Evolutionary conservation across 1,140 invertebrate genomes (phyloP).

Genomic region (Lepidostoma basale): DNA sequence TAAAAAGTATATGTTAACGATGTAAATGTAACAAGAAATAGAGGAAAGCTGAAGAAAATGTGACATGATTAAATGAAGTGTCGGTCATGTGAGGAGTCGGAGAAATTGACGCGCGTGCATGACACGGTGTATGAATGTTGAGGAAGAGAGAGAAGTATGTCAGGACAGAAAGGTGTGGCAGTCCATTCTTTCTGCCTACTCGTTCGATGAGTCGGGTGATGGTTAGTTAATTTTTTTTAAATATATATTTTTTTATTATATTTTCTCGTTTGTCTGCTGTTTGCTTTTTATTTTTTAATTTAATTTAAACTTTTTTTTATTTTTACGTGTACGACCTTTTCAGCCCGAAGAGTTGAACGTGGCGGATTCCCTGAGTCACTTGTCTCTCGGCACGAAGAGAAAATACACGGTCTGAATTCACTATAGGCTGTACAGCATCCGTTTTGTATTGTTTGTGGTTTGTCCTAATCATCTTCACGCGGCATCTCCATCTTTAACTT

Average conservation of each 20-base stretch:
- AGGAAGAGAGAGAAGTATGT: too few relatives aligned
- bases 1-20: too few relatives aligned
- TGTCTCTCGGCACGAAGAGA: slow-evolving; percentile 28
- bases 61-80: too few relatives aligned
- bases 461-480: neutral
- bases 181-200: too few relatives aligned
- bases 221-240: neutral
- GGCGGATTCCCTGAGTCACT: slow-evolving; percentile 33
- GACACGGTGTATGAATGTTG: too few relatives aligned
- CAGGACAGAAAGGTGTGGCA: too few relatives aligned
- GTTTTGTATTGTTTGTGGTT: neutral
- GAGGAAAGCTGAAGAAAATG: too few relatives aligned
- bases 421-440: neutral
- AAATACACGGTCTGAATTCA: slow-evolving; percentile 20
- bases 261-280: neutral
- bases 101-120: too few relatives aligned
- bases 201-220: too few relatives aligned
- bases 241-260: neutral
- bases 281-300: neutral
- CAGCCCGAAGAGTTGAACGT: slow-evolving; percentile 30
- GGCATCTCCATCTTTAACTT: neutral
- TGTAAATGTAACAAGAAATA: too few relatives aligned
- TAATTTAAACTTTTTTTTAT: too few relatives aligned
- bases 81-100: too few relatives aligned
- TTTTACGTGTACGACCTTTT: slow-evolving; percentile 1